Evolutionary conservation across 2,113 vertebrate species (phyloP).

Genomic region (Stomatorhinus ivindoensis): DNA sequence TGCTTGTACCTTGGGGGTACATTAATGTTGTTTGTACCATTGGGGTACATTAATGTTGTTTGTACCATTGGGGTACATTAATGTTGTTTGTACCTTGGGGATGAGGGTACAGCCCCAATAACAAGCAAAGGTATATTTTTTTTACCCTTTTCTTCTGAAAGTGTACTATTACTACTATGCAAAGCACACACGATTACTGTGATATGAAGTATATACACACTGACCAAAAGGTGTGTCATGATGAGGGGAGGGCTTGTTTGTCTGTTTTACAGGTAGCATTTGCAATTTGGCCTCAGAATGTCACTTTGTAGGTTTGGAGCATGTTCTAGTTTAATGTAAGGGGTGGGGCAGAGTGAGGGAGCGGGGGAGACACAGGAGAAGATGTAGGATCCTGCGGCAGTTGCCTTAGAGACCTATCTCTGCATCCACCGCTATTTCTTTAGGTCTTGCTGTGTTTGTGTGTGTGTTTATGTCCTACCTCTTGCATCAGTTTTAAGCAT

Average conservation of each 20-base stretch:
- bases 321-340: not conserved
- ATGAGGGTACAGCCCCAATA: too few relatives aligned
- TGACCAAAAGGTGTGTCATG: not conserved
- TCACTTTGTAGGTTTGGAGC: not conserved
- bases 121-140: too few relatives aligned
- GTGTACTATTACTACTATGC: not conserved
- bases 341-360: not conserved
- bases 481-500: not conserved
- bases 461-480: not conserved
- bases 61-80: too few relatives aligned
- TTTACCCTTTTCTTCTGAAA: too few relatives aligned
- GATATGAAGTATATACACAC: not conserved
- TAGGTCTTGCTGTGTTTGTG: not conserved
- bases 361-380: not conserved
- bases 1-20: too few relatives aligned
- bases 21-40: too few relatives aligned
- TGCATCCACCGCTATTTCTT: slow-evolving; percentile 17
- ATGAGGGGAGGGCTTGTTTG: not conserved
- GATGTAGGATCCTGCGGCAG: slow-evolving; percentile 37
- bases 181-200: not conserved
- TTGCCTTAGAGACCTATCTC: slow-evolving; percentile 35
- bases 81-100: too few relatives aligned
- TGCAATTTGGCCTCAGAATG: not conserved
- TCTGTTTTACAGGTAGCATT: not conserved
- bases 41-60: too few relatives aligned